A percentile compares a stretch with the other conserved stretches of the same genome.
phyloP scores from a whole-genome alignment of 2,797 vertebrate genomes.

The Melanotaenia trifasciata region DNA sequence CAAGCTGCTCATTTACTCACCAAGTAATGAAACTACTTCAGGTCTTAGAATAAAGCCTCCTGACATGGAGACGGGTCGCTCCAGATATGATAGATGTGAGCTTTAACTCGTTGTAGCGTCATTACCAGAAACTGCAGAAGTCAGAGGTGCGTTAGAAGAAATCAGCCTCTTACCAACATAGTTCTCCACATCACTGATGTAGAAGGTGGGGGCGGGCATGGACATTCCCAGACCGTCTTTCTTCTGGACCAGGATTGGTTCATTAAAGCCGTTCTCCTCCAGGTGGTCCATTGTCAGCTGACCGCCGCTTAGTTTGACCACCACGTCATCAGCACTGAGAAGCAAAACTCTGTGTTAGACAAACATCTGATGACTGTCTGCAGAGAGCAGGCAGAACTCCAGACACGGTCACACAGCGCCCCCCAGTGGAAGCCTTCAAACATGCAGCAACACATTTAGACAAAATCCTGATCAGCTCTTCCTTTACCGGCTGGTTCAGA shows the following conservation, averaged over 20 bases:
- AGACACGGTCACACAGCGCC: constrained; percentile 51
- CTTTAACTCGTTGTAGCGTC: too few relatives aligned
- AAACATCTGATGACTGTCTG: constrained; percentile 45
- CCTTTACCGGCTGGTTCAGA: too few relatives aligned
- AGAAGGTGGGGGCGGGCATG: constrained; percentile 95
- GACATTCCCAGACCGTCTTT: constrained; percentile 93
- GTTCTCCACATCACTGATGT: constrained; percentile 98
- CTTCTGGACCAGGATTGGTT: constrained; percentile 93
- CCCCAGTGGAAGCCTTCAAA: constrained; percentile 55
- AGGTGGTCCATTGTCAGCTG: constrained; percentile 92
- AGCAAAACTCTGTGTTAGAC: constrained; percentile 42
- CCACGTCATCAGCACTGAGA: constrained; percentile 91
- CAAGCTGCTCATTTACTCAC: too few relatives aligned
- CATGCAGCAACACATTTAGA: background rate
- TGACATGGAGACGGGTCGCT: too few relatives aligned
- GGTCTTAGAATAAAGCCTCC: too few relatives aligned
- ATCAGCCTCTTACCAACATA: constrained; percentile 88
- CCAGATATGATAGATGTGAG: too few relatives aligned
- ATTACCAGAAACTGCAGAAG: too few relatives aligned
- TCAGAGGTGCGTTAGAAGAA: background rate
- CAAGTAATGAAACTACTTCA: too few relatives aligned
- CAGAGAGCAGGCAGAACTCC: background rate
- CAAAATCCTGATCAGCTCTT: too few relatives aligned
- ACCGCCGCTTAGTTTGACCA: constrained; percentile 89
- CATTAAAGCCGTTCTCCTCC: constrained; percentile 94